Evolutionary conservation across 1,140 invertebrate genomes (phyloP).

Genomic region (Pseudomyrmex pallidus): DNA sequence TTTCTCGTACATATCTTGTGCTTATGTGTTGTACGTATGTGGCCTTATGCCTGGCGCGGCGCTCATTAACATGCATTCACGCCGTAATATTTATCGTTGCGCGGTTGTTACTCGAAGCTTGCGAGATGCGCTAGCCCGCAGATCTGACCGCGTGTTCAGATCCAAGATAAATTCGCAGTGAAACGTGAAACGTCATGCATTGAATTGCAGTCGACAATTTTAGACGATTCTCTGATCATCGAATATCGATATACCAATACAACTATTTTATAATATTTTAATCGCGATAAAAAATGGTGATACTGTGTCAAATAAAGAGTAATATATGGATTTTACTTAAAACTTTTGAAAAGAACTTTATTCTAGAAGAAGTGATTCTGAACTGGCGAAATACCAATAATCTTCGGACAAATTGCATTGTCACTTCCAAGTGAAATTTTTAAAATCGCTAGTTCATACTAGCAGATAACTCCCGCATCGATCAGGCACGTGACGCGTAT

Average conservation of each 20-base stretch:
- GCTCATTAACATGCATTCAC: constrained; percentile 84
- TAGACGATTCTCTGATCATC: not conserved
- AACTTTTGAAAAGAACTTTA: no score
- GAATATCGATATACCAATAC: constrained; percentile 13
- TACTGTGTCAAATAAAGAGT: no score
- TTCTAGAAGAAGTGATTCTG: no score
- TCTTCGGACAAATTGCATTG: no score
- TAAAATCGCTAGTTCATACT: not conserved
- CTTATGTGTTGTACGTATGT: constrained; percentile 25
- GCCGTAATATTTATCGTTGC: constrained; percentile 81
- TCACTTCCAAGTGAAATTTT: not conserved
- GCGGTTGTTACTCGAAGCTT: constrained; percentile 56
- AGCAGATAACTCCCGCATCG: constrained; percentile 4
- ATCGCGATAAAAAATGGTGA: no score
- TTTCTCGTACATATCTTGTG: not conserved
- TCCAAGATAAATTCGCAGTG: constrained; percentile 74
- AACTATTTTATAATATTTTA: not conserved
- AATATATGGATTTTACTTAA: no score
- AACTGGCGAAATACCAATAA: no score
- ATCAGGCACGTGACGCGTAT: constrained; percentile 39
- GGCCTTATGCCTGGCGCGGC: constrained; percentile 38
- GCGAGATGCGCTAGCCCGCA: constrained; percentile 59
- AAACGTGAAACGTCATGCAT: constrained; percentile 62
- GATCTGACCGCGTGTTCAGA: constrained; percentile 76
- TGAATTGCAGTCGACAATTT: constrained; percentile 19